Conservation (phyloP, 2,113 vertebrate species). For the Sinocyclocheilus anshuiensis region DNA sequence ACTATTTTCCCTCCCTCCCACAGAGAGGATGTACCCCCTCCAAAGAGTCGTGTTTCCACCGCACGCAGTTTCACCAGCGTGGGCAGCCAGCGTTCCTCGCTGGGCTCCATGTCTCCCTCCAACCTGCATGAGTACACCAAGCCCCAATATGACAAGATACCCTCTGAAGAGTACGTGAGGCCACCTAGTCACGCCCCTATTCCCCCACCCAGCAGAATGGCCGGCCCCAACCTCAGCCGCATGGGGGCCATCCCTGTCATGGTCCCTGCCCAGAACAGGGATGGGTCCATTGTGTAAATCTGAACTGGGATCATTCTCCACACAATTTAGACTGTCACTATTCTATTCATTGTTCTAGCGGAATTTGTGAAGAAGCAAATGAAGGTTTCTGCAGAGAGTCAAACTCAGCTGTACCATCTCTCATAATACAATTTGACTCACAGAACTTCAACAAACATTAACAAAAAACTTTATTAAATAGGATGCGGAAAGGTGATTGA, state of each 20-base stretch:
- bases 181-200: conserved; percentile 77
- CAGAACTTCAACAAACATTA: conserved; percentile 59
- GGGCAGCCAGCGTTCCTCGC: conserved; percentile 93
- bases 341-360: conserved; percentile 19
- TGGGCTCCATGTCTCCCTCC: conserved; percentile 97
- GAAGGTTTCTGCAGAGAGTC: not conserved
- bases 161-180: conserved; percentile 87
- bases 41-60: conserved; percentile 92
- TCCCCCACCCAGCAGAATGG: conserved; percentile 66
- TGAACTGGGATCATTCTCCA: conserved; percentile 7
- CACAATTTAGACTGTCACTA: conserved; percentile 15
- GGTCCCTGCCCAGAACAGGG: conserved; percentile 96
- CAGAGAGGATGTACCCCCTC: conserved; percentile 96
- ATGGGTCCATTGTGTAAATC: conserved; percentile 92
- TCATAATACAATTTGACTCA: conserved; percentile 61
- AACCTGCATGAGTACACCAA: conserved; percentile 94
- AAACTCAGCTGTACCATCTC: conserved; percentile 48
- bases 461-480: conserved; percentile 46
- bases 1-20: conserved; percentile 27
- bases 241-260: conserved; percentile 97
- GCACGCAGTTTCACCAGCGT: conserved; percentile 89
- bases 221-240: conserved; percentile 92
- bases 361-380: conserved; percentile 27
- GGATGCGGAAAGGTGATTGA: conserved; percentile 46
- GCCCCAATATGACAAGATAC: conserved; percentile 90